phyloP scores from a whole-genome alignment of 1,140 invertebrate genomes.

The Trichonephila clavata region DNA sequence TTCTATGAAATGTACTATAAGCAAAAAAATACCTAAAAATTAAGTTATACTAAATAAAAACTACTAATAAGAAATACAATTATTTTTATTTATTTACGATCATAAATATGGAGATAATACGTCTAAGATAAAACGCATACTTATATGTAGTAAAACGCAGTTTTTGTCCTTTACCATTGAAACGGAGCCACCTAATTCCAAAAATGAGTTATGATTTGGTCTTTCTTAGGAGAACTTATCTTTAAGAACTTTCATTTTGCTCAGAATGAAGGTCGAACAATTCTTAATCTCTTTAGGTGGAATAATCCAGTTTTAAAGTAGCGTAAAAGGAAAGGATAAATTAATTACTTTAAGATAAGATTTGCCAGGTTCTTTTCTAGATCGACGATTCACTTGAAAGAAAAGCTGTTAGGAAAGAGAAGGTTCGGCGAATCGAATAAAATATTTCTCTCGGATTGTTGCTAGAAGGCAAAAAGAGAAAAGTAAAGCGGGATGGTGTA shows the following conservation, averaged over 20 bases:
- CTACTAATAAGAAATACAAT: too few species aligned
- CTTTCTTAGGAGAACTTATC: not conserved
- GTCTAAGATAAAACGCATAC: too few species aligned
- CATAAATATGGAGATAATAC: too few species aligned
- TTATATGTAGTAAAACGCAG: too few species aligned
- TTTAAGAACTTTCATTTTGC: not conserved
- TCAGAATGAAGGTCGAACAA: too few species aligned
- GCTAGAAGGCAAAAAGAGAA: not conserved
- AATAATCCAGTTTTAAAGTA: not conserved
- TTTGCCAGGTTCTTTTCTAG: not conserved
- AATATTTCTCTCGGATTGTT: not conserved
- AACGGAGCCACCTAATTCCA: not conserved
- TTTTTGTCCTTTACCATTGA: too few species aligned
- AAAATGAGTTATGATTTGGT: not conserved
- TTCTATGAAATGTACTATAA: too few species aligned
- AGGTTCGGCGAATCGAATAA: not conserved
- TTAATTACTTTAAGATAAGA: not conserved
- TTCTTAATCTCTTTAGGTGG: conserved; percentile 8
- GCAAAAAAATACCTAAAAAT: too few species aligned
- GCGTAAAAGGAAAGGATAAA: not conserved
- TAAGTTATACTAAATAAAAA: too few species aligned
- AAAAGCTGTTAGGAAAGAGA: not conserved
- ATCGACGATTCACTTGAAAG: not conserved
- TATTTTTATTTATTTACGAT: too few species aligned
- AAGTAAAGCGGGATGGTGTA: not conserved